A percentile compares a stretch with the other conserved stretches of the same genome.
phyloP scores from a whole-genome alignment of 1,140 invertebrate species.

The Antheraea pernyi region DNA sequence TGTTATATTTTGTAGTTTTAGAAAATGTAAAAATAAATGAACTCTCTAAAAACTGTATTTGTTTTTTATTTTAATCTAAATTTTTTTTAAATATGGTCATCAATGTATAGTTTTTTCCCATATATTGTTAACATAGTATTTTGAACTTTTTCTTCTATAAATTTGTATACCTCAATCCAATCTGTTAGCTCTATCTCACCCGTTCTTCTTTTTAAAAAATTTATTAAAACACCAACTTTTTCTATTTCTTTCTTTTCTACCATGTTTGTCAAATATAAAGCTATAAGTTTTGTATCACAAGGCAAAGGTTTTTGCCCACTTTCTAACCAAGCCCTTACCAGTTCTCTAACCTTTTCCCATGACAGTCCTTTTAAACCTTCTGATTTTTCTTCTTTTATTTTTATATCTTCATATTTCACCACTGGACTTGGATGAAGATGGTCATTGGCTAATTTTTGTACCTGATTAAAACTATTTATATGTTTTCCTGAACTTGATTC shows the following conservation, averaged over 20 bases:
- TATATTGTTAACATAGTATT: slow-evolving; percentile 71
- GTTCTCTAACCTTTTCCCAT: slow-evolving; percentile 68
- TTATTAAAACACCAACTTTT: slow-evolving; percentile 60
- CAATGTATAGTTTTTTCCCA: slow-evolving; percentile 53
- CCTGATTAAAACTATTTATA: slow-evolving; percentile 53
- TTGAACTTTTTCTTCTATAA: slow-evolving; percentile 60
- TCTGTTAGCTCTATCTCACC: slow-evolving; percentile 43
- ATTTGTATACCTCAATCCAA: slow-evolving; percentile 60
- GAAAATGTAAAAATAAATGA: slow-evolving; percentile 13
- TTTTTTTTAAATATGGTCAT: not conserved
- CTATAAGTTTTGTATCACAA: slow-evolving; percentile 74
- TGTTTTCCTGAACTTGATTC: slow-evolving; percentile 40
- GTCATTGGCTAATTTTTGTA: slow-evolving; percentile 40
- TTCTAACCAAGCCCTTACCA: slow-evolving; percentile 76
- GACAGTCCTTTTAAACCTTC: slow-evolving; percentile 54
- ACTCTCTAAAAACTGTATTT: not conserved
- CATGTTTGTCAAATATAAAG: slow-evolving; percentile 69
- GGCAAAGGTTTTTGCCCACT: slow-evolving; percentile 67
- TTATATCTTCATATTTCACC: slow-evolving; percentile 29
- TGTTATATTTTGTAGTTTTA: slow-evolving; percentile 18
- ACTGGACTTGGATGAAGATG: slow-evolving; percentile 76
- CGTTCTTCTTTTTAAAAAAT: slow-evolving; percentile 56
- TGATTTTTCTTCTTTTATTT: slow-evolving; percentile 31
- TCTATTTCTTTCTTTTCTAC: slow-evolving; percentile 67
- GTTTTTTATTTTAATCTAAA: not conserved